A percentile compares a stretch with the other conserved stretches of the same genome.
Conservation (phyloP, 2,113 vertebrate species). For the Tachysurus fulvidraco region DNA sequence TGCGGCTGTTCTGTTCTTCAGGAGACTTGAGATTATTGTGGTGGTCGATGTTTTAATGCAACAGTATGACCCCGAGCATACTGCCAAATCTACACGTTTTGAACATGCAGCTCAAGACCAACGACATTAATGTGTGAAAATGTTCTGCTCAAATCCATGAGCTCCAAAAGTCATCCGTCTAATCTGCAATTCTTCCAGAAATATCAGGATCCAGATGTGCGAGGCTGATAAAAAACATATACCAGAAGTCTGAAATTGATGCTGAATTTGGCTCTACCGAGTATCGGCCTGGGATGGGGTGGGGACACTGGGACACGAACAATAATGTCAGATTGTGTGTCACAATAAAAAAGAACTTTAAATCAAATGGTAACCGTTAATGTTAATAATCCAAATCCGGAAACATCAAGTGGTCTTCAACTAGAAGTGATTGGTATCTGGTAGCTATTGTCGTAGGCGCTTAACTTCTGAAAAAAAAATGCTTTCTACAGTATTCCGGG, state of each 20-base stretch:
- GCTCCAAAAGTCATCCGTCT: not conserved
- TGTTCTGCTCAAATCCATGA: not conserved
- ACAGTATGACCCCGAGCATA: not conserved
- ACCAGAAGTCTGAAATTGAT: not conserved
- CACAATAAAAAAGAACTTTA: too few species aligned
- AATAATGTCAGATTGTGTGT: too few species aligned
- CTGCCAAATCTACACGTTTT: not conserved
- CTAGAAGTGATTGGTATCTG: not conserved
- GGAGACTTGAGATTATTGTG: not conserved
- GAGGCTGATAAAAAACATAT: not conserved
- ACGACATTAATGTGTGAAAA: not conserved
- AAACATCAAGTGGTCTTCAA: not conserved
- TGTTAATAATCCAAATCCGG: not conserved
- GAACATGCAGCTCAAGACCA: not conserved
- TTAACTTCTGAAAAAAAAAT: not conserved
- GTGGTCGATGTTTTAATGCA: not conserved
- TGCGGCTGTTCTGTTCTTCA: not conserved
- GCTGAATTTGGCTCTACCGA: not conserved
- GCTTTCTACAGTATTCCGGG: not conserved
- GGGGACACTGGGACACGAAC: too few species aligned
- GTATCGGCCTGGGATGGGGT: not conserved
- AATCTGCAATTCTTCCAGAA: not conserved
- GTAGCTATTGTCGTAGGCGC: not conserved
- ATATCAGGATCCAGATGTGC: not conserved
- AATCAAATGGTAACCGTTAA: not conserved